Evolutionary conservation across 2,113 vertebrate genomes (phyloP).

Genomic region (Saccopteryx bilineata): DNA sequence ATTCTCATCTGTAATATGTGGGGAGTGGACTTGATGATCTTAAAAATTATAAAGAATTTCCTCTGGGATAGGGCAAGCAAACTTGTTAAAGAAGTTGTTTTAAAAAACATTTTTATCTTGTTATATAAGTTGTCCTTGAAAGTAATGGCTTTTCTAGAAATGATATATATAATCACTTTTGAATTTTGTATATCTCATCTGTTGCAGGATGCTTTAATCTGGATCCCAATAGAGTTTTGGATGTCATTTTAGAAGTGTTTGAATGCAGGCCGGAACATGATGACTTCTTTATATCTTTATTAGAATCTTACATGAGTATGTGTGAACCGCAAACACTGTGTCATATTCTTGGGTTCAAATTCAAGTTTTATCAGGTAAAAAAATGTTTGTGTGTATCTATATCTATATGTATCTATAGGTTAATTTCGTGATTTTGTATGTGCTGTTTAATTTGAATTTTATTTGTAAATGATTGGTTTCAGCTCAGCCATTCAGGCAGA

Average conservation of each 20-base stretch:
- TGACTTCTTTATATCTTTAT: constrained; percentile 97
- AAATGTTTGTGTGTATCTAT: neutral
- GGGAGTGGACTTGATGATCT: constrained; percentile 34
- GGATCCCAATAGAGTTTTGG: constrained; percentile 99
- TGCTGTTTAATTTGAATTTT: constrained; percentile 63
- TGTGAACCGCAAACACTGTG: constrained; percentile 99
- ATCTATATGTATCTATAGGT: neutral
- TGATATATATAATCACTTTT: constrained; percentile 68
- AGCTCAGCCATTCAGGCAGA: constrained; percentile 43
- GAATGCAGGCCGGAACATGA: constrained; percentile 97
- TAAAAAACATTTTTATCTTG: constrained; percentile 14
- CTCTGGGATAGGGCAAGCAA: constrained; percentile 22
- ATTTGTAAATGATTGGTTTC: constrained; percentile 66
- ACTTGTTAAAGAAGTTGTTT: constrained; percentile 59
- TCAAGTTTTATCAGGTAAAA: constrained; percentile 98
- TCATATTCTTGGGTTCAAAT: constrained; percentile 99
- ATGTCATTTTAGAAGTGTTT: constrained; percentile 98
- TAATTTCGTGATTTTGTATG: constrained; percentile 63
- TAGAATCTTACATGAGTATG: constrained; percentile 98
- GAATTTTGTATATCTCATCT: constrained; percentile 79
- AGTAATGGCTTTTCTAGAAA: constrained; percentile 73
- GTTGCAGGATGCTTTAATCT: constrained; percentile 97
- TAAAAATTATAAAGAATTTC: constrained; percentile 52
- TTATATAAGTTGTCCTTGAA: constrained; percentile 54
- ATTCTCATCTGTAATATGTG: constrained; percentile 58